phyloP scores from a whole-genome alignment of 2,113 vertebrate genomes.

The Carettochelys insculpta region DNA sequence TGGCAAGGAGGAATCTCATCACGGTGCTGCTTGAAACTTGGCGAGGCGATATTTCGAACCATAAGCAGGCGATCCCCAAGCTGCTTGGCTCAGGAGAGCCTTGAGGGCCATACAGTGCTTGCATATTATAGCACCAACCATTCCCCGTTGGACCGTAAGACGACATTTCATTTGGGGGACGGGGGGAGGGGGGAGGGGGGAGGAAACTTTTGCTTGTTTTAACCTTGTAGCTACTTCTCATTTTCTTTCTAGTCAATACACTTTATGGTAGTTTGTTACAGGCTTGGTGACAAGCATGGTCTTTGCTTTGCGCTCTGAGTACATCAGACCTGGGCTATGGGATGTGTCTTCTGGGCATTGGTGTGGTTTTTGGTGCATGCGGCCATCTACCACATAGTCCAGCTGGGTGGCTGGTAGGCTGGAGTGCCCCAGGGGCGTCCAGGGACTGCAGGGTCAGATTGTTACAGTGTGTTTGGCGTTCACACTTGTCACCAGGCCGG shows the following conservation, averaged over 20 bases:
- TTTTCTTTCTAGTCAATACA: neutral
- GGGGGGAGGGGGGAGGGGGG: too few relatives aligned
- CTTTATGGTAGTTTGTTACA: neutral
- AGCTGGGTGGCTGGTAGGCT: too few relatives aligned
- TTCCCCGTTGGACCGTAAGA: neutral
- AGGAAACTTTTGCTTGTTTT: neutral
- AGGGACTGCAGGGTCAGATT: neutral
- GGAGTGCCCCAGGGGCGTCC: too few relatives aligned
- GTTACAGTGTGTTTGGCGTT: neutral
- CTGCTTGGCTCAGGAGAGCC: neutral
- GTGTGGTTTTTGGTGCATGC: neutral
- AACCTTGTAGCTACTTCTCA: neutral
- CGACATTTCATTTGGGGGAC: neutral
- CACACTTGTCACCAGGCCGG: neutral
- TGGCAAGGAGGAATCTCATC: neutral
- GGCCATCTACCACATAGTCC: neutral
- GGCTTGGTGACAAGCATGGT: neutral
- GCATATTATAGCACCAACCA: neutral
- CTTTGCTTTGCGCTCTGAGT: neutral
- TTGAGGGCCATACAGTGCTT: neutral
- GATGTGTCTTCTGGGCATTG: neutral
- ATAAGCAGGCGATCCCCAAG: neutral
- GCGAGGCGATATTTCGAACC: neutral
- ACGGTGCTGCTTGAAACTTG: neutral
- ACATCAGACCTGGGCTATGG: neutral